Evolutionary conservation across 1,140 invertebrate species (phyloP).

Genomic region (Leptestheria dahalacensis): DNA sequence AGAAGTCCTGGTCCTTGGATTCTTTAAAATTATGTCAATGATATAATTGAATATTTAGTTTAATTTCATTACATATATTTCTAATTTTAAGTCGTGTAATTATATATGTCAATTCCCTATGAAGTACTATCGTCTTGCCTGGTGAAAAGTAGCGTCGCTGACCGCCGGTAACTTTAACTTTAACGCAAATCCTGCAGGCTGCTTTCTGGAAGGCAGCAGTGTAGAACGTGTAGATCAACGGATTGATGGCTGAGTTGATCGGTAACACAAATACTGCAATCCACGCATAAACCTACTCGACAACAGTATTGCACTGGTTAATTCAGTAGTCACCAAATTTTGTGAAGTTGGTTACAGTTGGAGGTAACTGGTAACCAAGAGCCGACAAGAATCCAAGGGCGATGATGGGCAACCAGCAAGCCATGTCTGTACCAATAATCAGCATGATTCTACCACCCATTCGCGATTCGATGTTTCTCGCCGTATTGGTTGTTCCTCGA

Average conservation of each 20-base stretch:
- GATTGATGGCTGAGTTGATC: slow-evolving; percentile 33
- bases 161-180: too few relatives aligned
- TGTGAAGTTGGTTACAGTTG: neutral
- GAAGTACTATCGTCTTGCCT: too few relatives aligned
- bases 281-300: slow-evolving; percentile 28
- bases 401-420: slow-evolving; percentile 41
- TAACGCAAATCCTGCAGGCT: too few relatives aligned
- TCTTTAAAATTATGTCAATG: too few relatives aligned
- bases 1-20: too few relatives aligned
- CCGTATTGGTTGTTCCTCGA: slow-evolving; percentile 25
- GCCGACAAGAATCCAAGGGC: slow-evolving; percentile 34
- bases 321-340: neutral
- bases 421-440: slow-evolving; percentile 40
- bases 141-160: too few relatives aligned
- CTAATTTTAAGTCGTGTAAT: too few relatives aligned
- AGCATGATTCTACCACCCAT: slow-evolving; percentile 40
- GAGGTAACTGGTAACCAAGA: slow-evolving; percentile 9
- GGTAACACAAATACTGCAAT: slow-evolving; percentile 34
- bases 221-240: slow-evolving; percentile 29
- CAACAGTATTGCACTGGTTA: neutral
- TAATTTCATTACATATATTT: too few relatives aligned
- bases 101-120: too few relatives aligned
- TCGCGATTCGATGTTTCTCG: slow-evolving; percentile 27
- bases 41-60: too few relatives aligned
- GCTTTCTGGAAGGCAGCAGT: too few relatives aligned